A percentile compares a stretch with the other conserved stretches of the same genome.
These are phyloP conservation scores for Eptesicus fuscus DNA, from an alignment of 2,113 vertebrate genomes.

Conservation along the genomic window DNA sequence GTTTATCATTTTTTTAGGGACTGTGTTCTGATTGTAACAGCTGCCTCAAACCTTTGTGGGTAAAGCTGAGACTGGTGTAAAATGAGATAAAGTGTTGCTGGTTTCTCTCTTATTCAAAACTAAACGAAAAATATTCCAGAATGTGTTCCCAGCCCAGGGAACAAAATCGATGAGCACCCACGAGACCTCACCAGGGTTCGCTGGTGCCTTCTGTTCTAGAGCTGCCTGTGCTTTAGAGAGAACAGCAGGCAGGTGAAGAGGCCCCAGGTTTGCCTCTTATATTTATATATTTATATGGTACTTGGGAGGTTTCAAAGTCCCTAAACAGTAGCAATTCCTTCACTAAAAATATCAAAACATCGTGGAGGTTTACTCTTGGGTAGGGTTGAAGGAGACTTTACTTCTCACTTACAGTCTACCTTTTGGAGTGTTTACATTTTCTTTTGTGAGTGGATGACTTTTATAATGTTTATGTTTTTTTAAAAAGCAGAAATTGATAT, in stretches of 20 bases:
- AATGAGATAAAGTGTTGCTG: neutral
- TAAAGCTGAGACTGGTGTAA: neutral
- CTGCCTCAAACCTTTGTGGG: neutral
- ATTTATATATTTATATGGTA: conserved; percentile 21
- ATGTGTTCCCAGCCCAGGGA: neutral
- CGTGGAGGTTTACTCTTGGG: neutral
- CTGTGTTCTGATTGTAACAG: neutral
- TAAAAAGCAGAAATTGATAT: neutral
- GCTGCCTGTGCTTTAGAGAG: neutral
- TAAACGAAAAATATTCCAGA: neutral
- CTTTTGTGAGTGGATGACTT: neutral
- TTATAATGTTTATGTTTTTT: neutral
- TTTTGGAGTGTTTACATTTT: neutral
- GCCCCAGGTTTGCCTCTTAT: neutral
- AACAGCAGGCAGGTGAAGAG: neutral
- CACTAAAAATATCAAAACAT: neutral
- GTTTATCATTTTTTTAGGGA: neutral
- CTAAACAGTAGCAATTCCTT: neutral
- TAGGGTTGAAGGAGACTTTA: neutral
- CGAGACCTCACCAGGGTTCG: neutral
- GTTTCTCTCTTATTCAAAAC: conserved; percentile 11
- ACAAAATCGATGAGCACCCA: neutral
- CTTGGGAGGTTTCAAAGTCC: neutral
- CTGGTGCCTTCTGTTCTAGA: neutral
- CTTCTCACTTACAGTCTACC: neutral